Evolutionary conservation across 1,140 invertebrate genomes (phyloP).

Genomic region (Elysia chlorotica): DNA sequence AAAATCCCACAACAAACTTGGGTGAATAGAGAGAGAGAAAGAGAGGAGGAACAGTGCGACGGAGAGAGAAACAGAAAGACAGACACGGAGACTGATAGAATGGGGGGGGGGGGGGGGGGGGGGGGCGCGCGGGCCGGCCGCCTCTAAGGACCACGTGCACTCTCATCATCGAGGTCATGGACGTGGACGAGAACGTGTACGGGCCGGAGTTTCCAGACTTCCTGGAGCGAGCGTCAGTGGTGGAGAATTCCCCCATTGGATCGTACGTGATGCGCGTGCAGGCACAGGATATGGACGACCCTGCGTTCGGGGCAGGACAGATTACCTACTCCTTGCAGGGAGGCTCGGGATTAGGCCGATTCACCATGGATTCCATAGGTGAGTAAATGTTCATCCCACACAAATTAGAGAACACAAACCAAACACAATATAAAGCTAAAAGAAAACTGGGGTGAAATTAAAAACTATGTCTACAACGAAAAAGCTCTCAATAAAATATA

Average conservation of each 20-base stretch:
- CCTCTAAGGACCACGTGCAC: slow-evolving; percentile 54
- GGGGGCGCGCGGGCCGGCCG: slow-evolving; percentile 72
- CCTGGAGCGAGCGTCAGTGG: slow-evolving; percentile 69
- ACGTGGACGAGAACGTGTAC: slow-evolving; percentile 90
- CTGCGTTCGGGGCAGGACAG: slow-evolving; percentile 62
- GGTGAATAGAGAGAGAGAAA: too few relatives aligned
- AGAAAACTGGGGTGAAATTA: too few relatives aligned
- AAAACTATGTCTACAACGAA: too few relatives aligned
- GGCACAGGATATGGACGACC: slow-evolving; percentile 73
- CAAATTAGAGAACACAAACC: too few relatives aligned
- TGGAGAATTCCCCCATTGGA: slow-evolving; percentile 71
- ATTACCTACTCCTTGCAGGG: slow-evolving; percentile 85
- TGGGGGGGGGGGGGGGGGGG: too few relatives aligned
- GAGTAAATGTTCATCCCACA: too few relatives aligned
- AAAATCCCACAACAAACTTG: too few relatives aligned
- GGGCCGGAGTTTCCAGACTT: slow-evolving; percentile 81
- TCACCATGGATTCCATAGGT: slow-evolving; percentile 90
- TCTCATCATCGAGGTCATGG: slow-evolving; percentile 79
- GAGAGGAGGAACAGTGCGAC: too few relatives aligned
- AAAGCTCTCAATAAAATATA: too few relatives aligned
- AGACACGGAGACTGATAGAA: too few relatives aligned
- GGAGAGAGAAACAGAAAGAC: too few relatives aligned
- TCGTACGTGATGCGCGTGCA: slow-evolving; percentile 75
- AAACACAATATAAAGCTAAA: too few relatives aligned
- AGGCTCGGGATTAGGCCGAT: slow-evolving; percentile 88